These are phyloP conservation scores for Cotesia congregata DNA, from an alignment of 2,888 invertebrate genomes.

Conservation along the genomic window DNA sequence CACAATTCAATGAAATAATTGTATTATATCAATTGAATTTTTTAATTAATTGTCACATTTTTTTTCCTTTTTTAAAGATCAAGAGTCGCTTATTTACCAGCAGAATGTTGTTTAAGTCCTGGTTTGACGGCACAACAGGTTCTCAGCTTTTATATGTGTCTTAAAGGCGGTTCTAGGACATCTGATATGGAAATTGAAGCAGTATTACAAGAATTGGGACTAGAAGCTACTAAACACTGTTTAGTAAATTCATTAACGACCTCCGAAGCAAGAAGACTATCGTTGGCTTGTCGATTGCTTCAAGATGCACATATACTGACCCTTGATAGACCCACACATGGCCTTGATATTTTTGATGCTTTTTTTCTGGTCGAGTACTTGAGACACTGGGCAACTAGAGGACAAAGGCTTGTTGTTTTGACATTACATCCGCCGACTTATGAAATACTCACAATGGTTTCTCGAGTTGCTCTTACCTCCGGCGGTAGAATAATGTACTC, in stretches of 20 bases:
- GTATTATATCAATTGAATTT: slow-evolving; percentile 20
- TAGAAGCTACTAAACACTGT: slow-evolving; percentile 90
- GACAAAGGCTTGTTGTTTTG: slow-evolving; percentile 84
- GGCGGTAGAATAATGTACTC: slow-evolving; percentile 93
- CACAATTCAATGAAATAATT: neutral
- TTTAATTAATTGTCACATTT: slow-evolving; percentile 11
- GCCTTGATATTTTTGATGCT: slow-evolving; percentile 95
- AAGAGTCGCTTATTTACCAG: slow-evolving; percentile 82
- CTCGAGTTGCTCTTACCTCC: slow-evolving; percentile 87
- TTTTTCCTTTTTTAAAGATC: slow-evolving; percentile 67
- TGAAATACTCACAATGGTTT: slow-evolving; percentile 95
- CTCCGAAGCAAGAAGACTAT: slow-evolving; percentile 88
- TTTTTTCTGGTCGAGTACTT: slow-evolving; percentile 95
- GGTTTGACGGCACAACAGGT: slow-evolving; percentile 93
- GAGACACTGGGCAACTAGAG: slow-evolving; percentile 88
- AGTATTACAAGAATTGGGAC: slow-evolving; percentile 91
- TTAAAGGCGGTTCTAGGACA: slow-evolving; percentile 77
- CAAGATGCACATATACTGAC: slow-evolving; percentile 89
- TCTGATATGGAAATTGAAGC: slow-evolving; percentile 80
- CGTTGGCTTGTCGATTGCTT: slow-evolving; percentile 90
- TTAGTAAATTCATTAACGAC: slow-evolving; percentile 88
- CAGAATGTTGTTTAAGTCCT: slow-evolving; percentile 84
- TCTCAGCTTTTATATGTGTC: slow-evolving; percentile 84
- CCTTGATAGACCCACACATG: slow-evolving; percentile 89
- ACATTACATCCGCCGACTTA: slow-evolving; percentile 95